Conservation (phyloP, 2,797 vertebrate genomes). For the Sebastolobus altivelis region DNA sequence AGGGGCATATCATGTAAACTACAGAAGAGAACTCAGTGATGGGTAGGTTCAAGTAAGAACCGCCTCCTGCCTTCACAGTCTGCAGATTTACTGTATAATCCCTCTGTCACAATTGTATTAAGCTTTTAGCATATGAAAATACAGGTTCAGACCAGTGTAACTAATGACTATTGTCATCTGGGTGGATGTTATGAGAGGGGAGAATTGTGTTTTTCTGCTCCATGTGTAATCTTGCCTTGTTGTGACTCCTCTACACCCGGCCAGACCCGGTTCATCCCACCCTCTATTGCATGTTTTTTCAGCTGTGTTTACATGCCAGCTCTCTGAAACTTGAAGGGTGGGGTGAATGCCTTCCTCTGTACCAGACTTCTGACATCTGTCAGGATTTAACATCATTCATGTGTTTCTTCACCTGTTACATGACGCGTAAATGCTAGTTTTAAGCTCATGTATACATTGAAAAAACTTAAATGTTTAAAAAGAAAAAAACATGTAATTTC, state of each 20-base stretch:
- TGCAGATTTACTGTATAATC: conserved; percentile 19
- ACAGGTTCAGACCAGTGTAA: conserved; percentile 33
- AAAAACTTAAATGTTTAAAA: not conserved
- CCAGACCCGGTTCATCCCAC: conserved; percentile 39
- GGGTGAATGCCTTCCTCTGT: conserved; percentile 59
- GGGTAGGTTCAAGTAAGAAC: not conserved
- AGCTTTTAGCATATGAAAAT: conserved; percentile 43
- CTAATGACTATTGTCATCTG: conserved; percentile 34
- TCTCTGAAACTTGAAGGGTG: conserved; percentile 54
- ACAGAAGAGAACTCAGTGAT: not conserved
- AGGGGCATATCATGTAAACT: conserved; percentile 29
- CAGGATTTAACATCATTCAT: conserved; percentile 45
- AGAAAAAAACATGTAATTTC: not conserved
- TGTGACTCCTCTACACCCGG: conserved; percentile 22
- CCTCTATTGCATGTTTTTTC: conserved; percentile 68
- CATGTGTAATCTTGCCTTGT: conserved; percentile 29
- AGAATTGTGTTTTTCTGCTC: conserved; percentile 26
- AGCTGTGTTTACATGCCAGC: conserved; percentile 79
- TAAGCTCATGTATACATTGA: not conserved
- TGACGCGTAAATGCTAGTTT: not conserved
- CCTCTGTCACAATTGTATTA: conserved; percentile 23
- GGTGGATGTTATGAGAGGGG: conserved; percentile 24
- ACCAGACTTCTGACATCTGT: conserved; percentile 63
- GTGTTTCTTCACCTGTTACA: conserved; percentile 6
- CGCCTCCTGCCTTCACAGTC: not conserved